Evolutionary conservation across 2,113 vertebrate genomes (phyloP), one percentile per base, ranked within the genome.

Genomic region (Sphaerodactylus townsendi): DNA sequence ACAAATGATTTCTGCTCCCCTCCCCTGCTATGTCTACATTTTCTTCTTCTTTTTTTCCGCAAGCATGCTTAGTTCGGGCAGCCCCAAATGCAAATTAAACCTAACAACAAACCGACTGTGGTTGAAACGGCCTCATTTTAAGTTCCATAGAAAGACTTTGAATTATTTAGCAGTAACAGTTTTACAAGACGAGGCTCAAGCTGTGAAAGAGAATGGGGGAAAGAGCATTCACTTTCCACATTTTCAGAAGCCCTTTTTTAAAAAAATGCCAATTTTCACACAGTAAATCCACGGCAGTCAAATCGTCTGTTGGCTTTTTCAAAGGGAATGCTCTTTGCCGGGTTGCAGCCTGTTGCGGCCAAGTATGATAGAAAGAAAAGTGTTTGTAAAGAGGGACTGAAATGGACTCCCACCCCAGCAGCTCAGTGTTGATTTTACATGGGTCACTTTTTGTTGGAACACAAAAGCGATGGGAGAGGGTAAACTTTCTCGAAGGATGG

Each of bases 121-220:
- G 66, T 66, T 72, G 1, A 0, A 85, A 75, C 0, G 89, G 87
- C 84, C 80, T 86, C 85, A 90, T 87, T 92, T 77, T 84, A 89
- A 73, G 28, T 95, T 83, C 79, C 91, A 21, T 66, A 79, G 73
- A 69, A 83, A 88, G 59, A 84, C 83, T 86, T 64, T 84, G 93
- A 90, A 89, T 33, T 90, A 92, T 93, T 94, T 90, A 90, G 70
- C 74, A 91, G 69, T 71, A 74, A 77, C 88, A 77, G 78, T 89
- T 93, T 94, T 95, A 90, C 83, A 85, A 93, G 89, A 89, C 90
- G 83, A 92, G 85, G 93, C 89, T 94, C 90, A 91, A 92, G 95
- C 95, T 97, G 95, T 94, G 96, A 96, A 95, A 97, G 96, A 96
- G 96, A 98, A 97, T 93, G 93, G 94, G 85, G 44, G 93, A 95